Percentiles rank a stretch among this genome's conserved stretches.
Conservation (phyloP, 2,113 vertebrate species). For the Plotosus lineatus region DNA sequence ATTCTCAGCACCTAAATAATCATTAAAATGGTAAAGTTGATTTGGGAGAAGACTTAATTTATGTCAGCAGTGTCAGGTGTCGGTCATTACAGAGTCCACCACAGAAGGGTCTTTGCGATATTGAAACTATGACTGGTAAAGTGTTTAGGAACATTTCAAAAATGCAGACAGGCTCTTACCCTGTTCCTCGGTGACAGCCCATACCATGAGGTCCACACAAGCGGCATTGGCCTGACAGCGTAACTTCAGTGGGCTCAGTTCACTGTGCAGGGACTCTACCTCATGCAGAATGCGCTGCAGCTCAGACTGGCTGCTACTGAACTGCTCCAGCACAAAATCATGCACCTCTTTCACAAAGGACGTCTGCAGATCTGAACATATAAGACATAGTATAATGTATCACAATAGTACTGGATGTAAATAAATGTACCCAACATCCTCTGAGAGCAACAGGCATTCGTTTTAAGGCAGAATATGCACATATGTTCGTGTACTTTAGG, state of each 20-base stretch:
- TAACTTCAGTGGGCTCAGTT: slow-evolving; percentile 90
- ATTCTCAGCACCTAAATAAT: slow-evolving; percentile 95
- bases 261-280: slow-evolving; percentile 85
- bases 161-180: slow-evolving; percentile 67
- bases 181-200: slow-evolving; percentile 97
- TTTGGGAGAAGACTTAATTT: too few species aligned
- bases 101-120: not conserved
- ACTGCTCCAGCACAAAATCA: slow-evolving; percentile 97
- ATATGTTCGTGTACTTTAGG: too few species aligned
- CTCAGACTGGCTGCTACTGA: slow-evolving; percentile 93
- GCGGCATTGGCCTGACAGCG: slow-evolving; percentile 96
- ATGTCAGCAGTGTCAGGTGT: not conserved
- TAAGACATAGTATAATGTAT: not conserved
- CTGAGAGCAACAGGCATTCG: not conserved
- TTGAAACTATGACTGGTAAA: not conserved
- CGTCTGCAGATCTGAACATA: slow-evolving; percentile 83
- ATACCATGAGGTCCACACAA: slow-evolving; percentile 99
- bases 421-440: not conserved
- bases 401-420: not conserved
- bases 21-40: too few species aligned
- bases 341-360: slow-evolving; percentile 94
- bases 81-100: not conserved
- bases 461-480: not conserved
- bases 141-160: not conserved
- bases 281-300: slow-evolving; percentile 96